Conservation (phyloP, 2,797 vertebrate genomes). For the Xerus rutilus region DNA sequence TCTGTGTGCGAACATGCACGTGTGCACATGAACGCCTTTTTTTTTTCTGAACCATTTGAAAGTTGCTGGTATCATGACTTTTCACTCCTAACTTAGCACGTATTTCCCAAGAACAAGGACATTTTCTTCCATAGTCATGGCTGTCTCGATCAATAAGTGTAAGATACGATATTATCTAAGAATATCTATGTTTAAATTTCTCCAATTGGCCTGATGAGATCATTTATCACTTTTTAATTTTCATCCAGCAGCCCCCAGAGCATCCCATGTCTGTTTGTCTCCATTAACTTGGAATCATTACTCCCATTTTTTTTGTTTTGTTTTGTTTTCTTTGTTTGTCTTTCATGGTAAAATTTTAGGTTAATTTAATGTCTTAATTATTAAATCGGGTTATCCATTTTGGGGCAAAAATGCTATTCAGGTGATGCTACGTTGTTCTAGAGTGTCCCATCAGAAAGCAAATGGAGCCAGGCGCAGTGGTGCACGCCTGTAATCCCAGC, state of each 20-base stretch:
- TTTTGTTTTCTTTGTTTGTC: neutral
- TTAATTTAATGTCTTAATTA: neutral
- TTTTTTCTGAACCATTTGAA: neutral
- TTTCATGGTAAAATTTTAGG: neutral
- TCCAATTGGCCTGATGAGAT: neutral
- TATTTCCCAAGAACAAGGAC: neutral
- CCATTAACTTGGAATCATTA: neutral
- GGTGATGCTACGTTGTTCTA: neutral
- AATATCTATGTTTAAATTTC: neutral
- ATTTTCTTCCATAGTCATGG: neutral
- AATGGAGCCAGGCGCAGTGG: too few relatives aligned
- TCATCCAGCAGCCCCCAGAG: neutral
- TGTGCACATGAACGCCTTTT: neutral
- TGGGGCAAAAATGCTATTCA: neutral
- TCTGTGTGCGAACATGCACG: neutral
- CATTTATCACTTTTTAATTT: neutral
- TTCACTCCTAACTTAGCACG: neutral
- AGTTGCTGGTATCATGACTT: neutral
- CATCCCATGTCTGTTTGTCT: neutral
- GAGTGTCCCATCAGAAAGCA: neutral
- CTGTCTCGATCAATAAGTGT: neutral
- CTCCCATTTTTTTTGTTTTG: neutral
- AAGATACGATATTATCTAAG: neutral
- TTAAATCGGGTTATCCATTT: neutral
- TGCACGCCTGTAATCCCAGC: too few relatives aligned